A percentile compares a stretch with the other conserved stretches of the same genome.
Evolutionary conservation across 2,113 vertebrate species (phyloP).

Genomic region (Ellobius talpinus): DNA sequence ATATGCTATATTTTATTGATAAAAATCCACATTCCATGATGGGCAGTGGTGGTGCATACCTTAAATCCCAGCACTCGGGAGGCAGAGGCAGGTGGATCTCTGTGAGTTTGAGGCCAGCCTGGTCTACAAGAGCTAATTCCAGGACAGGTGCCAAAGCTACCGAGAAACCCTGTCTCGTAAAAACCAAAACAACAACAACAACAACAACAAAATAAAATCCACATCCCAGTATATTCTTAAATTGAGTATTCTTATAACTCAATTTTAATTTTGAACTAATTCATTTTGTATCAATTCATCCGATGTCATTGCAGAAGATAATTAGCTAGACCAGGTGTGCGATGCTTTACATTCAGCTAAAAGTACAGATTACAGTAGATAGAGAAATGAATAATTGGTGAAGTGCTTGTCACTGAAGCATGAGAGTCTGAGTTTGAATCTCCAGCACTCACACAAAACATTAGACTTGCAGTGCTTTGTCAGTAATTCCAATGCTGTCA

Average conservation of each 20-base stretch:
- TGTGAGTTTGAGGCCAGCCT: too few species aligned
- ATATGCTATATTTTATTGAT: background rate
- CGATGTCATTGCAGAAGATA: background rate
- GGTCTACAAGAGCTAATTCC: too few species aligned
- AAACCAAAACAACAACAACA: too few species aligned
- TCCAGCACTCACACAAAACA: too few species aligned
- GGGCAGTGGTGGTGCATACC: too few species aligned
- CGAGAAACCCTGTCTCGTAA: too few species aligned
- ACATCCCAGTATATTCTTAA: background rate
- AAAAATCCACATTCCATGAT: background rate
- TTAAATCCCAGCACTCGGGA: too few species aligned
- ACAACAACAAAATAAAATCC: background rate
- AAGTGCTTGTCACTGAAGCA: background rate
- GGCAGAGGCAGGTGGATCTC: too few species aligned
- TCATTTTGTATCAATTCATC: background rate
- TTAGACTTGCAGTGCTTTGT: background rate
- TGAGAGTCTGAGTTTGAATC: background rate
- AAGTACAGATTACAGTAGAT: background rate
- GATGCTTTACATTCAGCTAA: background rate
- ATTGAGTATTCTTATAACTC: background rate
- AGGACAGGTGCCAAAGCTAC: too few species aligned
- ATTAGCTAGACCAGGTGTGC: background rate
- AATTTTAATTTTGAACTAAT: slow-evolving; percentile 32
- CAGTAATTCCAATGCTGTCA: background rate
- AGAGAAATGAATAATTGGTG: background rate